These are phyloP conservation scores for Spinibarbus caldwelli DNA, from an alignment of 2,797 vertebrate species.

Conservation along the genomic window DNA sequence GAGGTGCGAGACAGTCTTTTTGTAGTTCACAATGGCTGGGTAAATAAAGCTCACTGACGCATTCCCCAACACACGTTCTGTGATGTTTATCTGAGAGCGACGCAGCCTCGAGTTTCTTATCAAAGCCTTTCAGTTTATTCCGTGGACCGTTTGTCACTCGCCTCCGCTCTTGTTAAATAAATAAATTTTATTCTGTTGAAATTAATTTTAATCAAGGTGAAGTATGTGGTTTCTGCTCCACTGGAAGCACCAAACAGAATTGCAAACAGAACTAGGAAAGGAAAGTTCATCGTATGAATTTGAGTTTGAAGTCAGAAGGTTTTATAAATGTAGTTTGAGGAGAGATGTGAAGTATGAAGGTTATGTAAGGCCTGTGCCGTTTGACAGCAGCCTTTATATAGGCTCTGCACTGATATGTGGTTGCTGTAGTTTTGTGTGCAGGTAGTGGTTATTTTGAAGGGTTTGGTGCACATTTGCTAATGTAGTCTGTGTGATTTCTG, in stretches of 20 bases:
- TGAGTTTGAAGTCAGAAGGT: constrained; percentile 6
- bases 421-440: background rate
- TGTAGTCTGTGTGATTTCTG: background rate
- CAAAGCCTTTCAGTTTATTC: constrained; percentile 29
- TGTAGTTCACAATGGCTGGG: constrained; percentile 22
- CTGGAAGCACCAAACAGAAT: background rate
- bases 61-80: constrained; percentile 61
- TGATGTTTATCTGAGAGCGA: constrained; percentile 39
- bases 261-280: background rate
- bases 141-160: constrained; percentile 7
- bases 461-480: background rate
- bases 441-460: background rate
- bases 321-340: background rate
- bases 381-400: background rate
- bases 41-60: constrained; percentile 63
- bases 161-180: constrained; percentile 9
- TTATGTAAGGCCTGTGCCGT: background rate
- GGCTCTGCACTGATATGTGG: background rate
- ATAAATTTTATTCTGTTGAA: background rate
- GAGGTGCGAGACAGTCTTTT: constrained; percentile 1
- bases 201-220: constrained; percentile 22
- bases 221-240: background rate
- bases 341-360: background rate
- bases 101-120: background rate
- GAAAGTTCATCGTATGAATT: background rate